Base-by-base conservation (phyloP, 2,888 invertebrate genomes). In the Griposia aprilina region DNA sequence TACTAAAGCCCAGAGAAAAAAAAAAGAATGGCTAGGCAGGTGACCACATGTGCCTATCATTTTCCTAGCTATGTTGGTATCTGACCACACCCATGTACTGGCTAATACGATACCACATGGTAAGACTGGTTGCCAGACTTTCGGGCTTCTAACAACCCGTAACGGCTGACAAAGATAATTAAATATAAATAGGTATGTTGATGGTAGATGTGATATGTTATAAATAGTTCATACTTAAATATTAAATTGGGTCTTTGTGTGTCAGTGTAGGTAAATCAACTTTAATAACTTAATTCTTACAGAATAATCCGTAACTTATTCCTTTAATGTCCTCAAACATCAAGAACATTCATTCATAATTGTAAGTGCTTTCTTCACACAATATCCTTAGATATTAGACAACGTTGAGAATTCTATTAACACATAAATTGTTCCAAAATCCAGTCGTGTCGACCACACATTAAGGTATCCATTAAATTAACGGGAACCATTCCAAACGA, bases 371-470 rank as follows among this genome's bases (percentile, higher is more conserved):
- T 72, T 74, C 68, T 74, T 76, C 85, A 82, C 77, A 87, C 81
- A 80, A 87, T 69, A 80, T 84, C 78, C 80, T 82, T 82, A 81
- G 59, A 80, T 65, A 57, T 78, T 75, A 72, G 57, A 71, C 79
- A 85, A 81, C 80, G 76, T 86, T 81, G 67, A 81, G 60, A 74
- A 83, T 79, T 87, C 85, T 83, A 87, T 87, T 87, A 87, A 86
- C 83, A 87, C 86, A 90, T 87, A 85, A 87, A 89, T 71, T 88
- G 82, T 87, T 86, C 70, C 65, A 81, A 89, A 89, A 91, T 82
- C 81, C 88, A 92, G 92, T 95, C 95, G 94, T 95, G 94, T 93
- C 93, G 94, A 92, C 94, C 93, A 94, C 94, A 95, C 95, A 95
- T 95, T 93, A 93, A 92, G 91, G 86, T 85, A 81, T 91, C 91